A percentile compares a stretch with the other conserved stretches of the same genome.
Evolutionary conservation across 2,888 invertebrate genomes (phyloP).

Genomic region (Drosophila bunnanda): DNA sequence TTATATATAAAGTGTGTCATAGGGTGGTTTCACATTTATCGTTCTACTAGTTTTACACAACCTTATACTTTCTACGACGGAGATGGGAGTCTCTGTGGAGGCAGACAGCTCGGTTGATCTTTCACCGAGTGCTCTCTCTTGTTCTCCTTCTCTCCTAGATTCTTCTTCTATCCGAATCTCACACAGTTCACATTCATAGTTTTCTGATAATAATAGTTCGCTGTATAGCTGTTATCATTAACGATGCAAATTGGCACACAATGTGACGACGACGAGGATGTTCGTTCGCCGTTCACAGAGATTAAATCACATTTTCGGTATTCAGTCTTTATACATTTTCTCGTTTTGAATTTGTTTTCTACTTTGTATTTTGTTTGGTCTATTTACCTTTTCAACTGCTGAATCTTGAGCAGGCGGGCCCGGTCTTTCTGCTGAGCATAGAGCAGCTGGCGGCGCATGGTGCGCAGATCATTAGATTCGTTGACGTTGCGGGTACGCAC

Average conservation of each 20-base stretch:
- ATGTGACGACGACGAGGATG: neutral
- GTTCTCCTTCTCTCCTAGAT: slow-evolving; percentile 18
- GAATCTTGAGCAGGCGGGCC: slow-evolving; percentile 83
- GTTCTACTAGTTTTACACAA: slow-evolving; percentile 37
- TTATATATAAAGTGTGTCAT: slow-evolving; percentile 32
- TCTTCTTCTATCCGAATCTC: slow-evolving; percentile 26
- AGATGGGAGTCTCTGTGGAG: slow-evolving; percentile 23
- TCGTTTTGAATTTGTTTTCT: slow-evolving; percentile 44
- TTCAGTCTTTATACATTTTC: slow-evolving; percentile 24
- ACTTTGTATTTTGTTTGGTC: slow-evolving; percentile 45
- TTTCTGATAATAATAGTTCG: slow-evolving; percentile 4
- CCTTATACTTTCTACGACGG: slow-evolving; percentile 18
- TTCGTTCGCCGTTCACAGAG: slow-evolving; percentile 1
- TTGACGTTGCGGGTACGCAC: slow-evolving; percentile 70
- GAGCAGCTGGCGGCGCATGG: slow-evolving; percentile 83
- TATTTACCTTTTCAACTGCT: slow-evolving; percentile 85
- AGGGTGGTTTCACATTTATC: slow-evolving; percentile 33
- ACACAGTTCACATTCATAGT: slow-evolving; percentile 25
- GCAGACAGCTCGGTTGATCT: slow-evolving; percentile 25
- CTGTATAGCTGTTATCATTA: slow-evolving; percentile 2
- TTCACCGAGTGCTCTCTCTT: slow-evolving; percentile 16
- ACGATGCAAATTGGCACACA: slow-evolving; percentile 28
- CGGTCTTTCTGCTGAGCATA: slow-evolving; percentile 84
- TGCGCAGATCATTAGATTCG: slow-evolving; percentile 82
- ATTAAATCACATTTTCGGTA: slow-evolving; percentile 13